These are phyloP conservation scores for Isurus oxyrinchus DNA, from an alignment of 2,113 vertebrate species.

Conservation along the genomic window DNA sequence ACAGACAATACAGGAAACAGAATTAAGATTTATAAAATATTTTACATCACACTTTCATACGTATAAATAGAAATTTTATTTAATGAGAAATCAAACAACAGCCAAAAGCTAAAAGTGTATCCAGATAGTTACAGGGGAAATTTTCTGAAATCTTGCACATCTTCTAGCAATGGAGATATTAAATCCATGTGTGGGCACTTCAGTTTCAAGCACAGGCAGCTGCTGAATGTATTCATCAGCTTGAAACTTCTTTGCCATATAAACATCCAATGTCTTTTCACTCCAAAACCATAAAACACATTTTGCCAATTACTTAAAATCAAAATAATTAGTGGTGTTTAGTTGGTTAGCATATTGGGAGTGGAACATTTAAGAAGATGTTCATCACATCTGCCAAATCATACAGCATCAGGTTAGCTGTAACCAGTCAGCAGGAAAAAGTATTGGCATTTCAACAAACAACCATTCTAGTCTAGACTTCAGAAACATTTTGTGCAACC, in stretches of 20 bases:
- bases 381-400: neutral
- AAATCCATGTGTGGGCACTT: neutral
- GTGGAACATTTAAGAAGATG: neutral
- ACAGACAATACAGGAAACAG: neutral
- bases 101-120: neutral
- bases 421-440: neutral
- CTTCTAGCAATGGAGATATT: neutral
- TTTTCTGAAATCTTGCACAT: neutral
- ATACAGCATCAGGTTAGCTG: neutral
- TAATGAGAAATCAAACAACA: neutral
- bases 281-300: neutral
- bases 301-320: neutral
- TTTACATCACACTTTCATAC: neutral
- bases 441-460: neutral
- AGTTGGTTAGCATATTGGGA: neutral
- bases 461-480: neutral
- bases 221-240: neutral
- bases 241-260: neutral
- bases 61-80: neutral
- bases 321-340: neutral
- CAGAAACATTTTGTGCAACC: neutral
- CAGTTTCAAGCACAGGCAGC: neutral
- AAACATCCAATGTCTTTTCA: neutral
- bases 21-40: neutral
- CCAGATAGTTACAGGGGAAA: neutral